Percentiles rank a stretch among this genome's conserved stretches.
Evolutionary conservation across 23 tunicate species (phyloP).

Genomic region (Clavelina lepadiformis): DNA sequence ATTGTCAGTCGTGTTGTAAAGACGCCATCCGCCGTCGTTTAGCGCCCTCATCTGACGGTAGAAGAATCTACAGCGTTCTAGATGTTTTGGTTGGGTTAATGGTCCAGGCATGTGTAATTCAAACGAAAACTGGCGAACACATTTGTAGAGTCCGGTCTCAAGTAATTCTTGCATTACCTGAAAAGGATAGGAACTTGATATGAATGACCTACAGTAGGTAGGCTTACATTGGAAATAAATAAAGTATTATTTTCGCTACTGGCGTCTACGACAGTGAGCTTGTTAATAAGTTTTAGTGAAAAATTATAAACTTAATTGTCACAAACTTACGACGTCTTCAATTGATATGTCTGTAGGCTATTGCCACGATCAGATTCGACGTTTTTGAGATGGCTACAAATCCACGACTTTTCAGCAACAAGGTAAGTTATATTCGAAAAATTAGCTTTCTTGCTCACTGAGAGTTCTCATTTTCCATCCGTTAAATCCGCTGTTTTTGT

Average conservation of each 20-base stretch:
- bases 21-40: conserved; percentile 19
- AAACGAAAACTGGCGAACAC: conserved; percentile 48
- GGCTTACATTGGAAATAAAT: too few relatives aligned
- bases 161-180: conserved; percentile 47
- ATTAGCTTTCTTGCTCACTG: neutral
- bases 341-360: too few relatives aligned
- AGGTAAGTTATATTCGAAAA: too few relatives aligned
- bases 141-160: conserved; percentile 41
- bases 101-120: conserved; percentile 50
- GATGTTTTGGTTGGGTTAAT: conserved; percentile 1
- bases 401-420: too few relatives aligned
- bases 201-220: too few relatives aligned
- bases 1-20: conserved; percentile 44
- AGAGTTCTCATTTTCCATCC: conserved; percentile 25
- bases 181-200: neutral
- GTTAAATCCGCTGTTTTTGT: neutral
- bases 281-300: too few relatives aligned
- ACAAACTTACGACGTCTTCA: conserved; percentile 11
- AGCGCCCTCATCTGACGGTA: conserved; percentile 25
- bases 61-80: conserved; percentile 18
- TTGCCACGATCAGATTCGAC: too few relatives aligned
- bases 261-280: too few relatives aligned
- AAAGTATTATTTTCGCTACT: too few relatives aligned
- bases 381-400: too few relatives aligned
- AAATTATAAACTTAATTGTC: too few relatives aligned